These are phyloP conservation scores for Podarcis lilfordi DNA, from an alignment of 2,797 vertebrate genomes.

Conservation along the genomic window DNA sequence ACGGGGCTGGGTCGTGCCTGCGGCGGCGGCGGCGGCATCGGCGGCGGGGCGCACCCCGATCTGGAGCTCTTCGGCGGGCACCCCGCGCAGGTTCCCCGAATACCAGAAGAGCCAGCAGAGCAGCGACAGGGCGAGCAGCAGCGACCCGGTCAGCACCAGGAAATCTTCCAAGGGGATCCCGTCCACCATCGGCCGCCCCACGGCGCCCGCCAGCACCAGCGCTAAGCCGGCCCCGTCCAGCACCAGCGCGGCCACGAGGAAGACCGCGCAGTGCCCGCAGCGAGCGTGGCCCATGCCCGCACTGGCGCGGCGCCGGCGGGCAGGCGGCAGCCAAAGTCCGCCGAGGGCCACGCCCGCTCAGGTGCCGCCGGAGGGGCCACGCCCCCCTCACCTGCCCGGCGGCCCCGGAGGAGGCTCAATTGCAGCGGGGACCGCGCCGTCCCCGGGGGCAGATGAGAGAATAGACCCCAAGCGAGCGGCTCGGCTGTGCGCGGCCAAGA, in stretches of 20 bases:
- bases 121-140: conserved; percentile 37
- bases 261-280: conserved; percentile 1
- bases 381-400: neutral
- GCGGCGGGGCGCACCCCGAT: neutral
- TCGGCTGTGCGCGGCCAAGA: too few species aligned
- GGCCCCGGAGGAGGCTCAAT: neutral
- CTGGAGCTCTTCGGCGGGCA: conserved; percentile 8
- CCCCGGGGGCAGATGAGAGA: neutral
- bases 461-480: too few species aligned
- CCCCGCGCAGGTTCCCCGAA: conserved; percentile 32
- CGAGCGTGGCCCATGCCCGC: neutral
- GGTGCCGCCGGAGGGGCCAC: neutral
- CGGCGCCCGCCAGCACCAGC: conserved; percentile 28
- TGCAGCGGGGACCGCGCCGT: too few species aligned
- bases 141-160: conserved; percentile 15
- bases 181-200: neutral
- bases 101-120: conserved; percentile 44
- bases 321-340: neutral
- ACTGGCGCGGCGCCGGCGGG: neutral
- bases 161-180: conserved; percentile 13
- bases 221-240: conserved; percentile 24
- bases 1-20: neutral
- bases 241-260: conserved; percentile 3
- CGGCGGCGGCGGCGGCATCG: neutral
- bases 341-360: conserved; percentile 3